phyloP scores from a whole-genome alignment of 2,113 vertebrate species.

The Hylia prasina region DNA sequence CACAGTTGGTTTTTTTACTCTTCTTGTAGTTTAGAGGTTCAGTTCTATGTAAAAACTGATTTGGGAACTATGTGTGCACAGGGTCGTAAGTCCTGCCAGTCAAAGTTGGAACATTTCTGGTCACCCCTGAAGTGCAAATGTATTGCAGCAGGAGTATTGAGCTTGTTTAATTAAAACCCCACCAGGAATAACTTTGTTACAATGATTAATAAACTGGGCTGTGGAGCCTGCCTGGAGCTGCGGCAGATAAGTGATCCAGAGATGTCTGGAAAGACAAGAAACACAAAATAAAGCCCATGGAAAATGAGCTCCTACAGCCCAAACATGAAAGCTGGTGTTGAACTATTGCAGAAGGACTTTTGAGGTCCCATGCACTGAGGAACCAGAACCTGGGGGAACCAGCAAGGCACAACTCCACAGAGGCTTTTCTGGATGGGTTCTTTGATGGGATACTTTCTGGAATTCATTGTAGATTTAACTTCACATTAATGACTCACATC shows the following conservation, averaged over 20 bases:
- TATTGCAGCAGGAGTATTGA: neutral
- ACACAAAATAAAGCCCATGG: fast-evolving
- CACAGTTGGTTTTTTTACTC: neutral
- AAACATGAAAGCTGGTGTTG: neutral
- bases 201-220: neutral
- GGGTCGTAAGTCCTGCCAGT: neutral
- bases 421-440: neutral
- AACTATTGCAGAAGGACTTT: neutral
- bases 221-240: neutral
- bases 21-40: neutral
- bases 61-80: fast-evolving
- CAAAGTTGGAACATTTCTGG: neutral
- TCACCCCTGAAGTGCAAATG: neutral
- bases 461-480: neutral
- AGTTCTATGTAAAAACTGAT: neutral
- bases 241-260: neutral
- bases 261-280: neutral
- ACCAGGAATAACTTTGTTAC: neutral
- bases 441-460: neutral
- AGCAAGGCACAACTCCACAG: fast-evolving
- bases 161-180: neutral
- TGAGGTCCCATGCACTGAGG: neutral
- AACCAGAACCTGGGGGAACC: neutral
- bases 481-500: neutral
- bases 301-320: neutral